A percentile compares a stretch with the other conserved stretches of the same genome.
Evolutionary conservation across 35 echinoderm and acorn worm species (phyloP).

Genomic region (Amphiura filiformis): DNA sequence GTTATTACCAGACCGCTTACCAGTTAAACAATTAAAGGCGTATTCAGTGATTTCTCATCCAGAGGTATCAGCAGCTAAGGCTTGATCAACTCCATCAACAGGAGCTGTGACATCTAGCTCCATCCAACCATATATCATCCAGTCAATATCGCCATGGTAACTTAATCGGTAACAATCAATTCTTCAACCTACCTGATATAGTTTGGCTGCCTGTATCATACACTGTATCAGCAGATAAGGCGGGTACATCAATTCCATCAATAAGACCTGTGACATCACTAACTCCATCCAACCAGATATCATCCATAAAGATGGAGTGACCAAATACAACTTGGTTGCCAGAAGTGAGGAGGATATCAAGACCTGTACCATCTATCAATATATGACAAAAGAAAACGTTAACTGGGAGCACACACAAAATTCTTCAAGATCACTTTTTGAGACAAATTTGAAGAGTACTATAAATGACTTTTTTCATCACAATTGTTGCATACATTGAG

Average conservation of each 20-base stretch:
- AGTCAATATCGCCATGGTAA: not conserved
- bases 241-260: slow-evolving; percentile 55
- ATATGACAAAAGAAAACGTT: no score
- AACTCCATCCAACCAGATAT: slow-evolving; percentile 13
- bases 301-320: slow-evolving; percentile 28
- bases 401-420: no score
- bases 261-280: slow-evolving; percentile 33
- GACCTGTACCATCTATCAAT: not conserved
- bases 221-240: slow-evolving; percentile 52
- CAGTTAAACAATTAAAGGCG: no score
- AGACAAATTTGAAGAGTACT: not conserved
- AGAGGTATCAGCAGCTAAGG: slow-evolving; percentile 34
- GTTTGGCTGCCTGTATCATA: slow-evolving; percentile 36
- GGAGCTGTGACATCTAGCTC: slow-evolving; percentile 24
- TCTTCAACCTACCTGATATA: slow-evolving; percentile 44
- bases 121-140: slow-evolving; percentile 2
- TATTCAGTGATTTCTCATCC: no score
- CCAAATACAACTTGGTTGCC: slow-evolving; percentile 49
- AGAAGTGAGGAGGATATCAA: slow-evolving; percentile 26
- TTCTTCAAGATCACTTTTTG: no score
- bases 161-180: not conserved
- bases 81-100: slow-evolving; percentile 49
- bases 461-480: not conserved
- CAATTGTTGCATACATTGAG: no score
- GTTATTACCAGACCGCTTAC: no score